phyloP scores from a whole-genome alignment of 1,140 invertebrate genomes.

The Nebria ingens region DNA sequence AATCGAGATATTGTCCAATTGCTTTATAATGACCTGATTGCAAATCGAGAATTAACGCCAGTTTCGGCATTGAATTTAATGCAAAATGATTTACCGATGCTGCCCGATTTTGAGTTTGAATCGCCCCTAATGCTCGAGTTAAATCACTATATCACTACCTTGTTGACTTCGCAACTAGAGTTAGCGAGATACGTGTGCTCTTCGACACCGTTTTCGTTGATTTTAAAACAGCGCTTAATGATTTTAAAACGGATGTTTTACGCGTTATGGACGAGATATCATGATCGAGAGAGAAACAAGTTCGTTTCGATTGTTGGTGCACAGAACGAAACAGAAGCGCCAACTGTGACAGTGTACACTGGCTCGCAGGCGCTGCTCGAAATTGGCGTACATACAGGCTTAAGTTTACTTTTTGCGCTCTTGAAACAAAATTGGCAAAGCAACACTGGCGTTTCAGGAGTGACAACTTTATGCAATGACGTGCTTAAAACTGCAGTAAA shows the following conservation, averaged over 20 bases:
- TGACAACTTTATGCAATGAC: slow-evolving; percentile 42
- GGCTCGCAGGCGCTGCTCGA: slow-evolving; percentile 51
- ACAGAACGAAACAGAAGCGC: slow-evolving; percentile 13
- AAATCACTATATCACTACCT: slow-evolving; percentile 40
- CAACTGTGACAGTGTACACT: slow-evolving; percentile 18
- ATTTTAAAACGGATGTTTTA: slow-evolving; percentile 51
- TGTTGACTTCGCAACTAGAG: slow-evolving; percentile 43
- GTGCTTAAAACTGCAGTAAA: slow-evolving; percentile 47
- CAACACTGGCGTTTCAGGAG: slow-evolving; percentile 11
- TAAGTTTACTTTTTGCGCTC: slow-evolving; percentile 50
- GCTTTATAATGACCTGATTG: slow-evolving; percentile 45
- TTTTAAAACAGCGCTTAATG: slow-evolving; percentile 44
- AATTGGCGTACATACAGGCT: slow-evolving; percentile 51
- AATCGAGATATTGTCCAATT: slow-evolving; percentile 40
- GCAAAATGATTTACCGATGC: slow-evolving; percentile 32
- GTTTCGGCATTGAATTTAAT: slow-evolving; percentile 19
- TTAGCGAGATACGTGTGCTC: slow-evolving; percentile 42
- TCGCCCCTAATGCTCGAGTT: slow-evolving; percentile 39
- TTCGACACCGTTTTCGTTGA: slow-evolving; percentile 44
- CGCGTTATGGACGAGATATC: slow-evolving; percentile 45
- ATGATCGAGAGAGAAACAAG: slow-evolving; percentile 35
- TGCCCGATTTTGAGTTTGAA: slow-evolving; percentile 37
- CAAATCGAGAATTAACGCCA: slow-evolving; percentile 38
- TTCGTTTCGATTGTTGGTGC: background rate
- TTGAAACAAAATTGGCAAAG: slow-evolving; percentile 48